A percentile compares a stretch with the other conserved stretches of the same genome.
Conservation (phyloP, 1,140 invertebrate species). For the Catajapyx aquilonaris region DNA sequence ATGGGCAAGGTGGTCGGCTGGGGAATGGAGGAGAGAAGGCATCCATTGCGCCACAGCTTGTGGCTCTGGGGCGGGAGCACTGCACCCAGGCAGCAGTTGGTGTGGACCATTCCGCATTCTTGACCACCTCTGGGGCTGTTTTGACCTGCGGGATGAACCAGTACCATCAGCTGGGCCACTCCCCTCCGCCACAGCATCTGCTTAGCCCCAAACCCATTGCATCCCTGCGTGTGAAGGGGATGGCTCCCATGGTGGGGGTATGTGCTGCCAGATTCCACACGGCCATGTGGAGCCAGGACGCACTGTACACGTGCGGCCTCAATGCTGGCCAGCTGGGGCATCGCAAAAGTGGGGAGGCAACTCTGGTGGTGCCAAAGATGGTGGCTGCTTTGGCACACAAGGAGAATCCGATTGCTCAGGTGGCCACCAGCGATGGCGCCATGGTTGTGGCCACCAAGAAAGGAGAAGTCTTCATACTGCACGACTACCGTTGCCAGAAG, state of each 20-base stretch:
- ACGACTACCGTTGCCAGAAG: constrained; percentile 43
- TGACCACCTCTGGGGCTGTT: constrained; percentile 17
- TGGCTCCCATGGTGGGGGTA: constrained; percentile 24
- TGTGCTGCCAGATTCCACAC: constrained; percentile 40
- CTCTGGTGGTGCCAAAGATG: constrained; percentile 20
- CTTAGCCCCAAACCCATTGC: constrained; percentile 26
- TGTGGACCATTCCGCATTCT: constrained; percentile 11
- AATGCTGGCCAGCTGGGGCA: constrained; percentile 52
- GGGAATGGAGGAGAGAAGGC: constrained; percentile 37
- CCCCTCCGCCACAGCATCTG: constrained; percentile 25
- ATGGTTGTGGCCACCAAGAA: constrained; percentile 37
- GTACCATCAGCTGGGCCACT: constrained; percentile 36
- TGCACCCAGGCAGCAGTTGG: constrained; percentile 18
- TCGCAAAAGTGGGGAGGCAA: constrained; percentile 11
- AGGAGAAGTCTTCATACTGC: constrained; percentile 44
- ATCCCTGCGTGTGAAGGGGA: constrained; percentile 12
- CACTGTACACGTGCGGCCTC: constrained; percentile 41
- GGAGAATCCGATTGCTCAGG: constrained; percentile 20
- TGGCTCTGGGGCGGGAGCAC: constrained; percentile 16
- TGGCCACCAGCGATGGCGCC: constrained; percentile 40
- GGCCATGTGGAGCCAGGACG: constrained; percentile 34
- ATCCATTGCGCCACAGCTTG: constrained; percentile 28
- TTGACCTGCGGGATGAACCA: constrained; percentile 41
- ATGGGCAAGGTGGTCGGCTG: constrained; percentile 45
- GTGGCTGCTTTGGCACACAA: constrained; percentile 21